Evolutionary conservation across 2,888 invertebrate genomes (phyloP).

Genomic region (Melinaea marsaeus): DNA sequence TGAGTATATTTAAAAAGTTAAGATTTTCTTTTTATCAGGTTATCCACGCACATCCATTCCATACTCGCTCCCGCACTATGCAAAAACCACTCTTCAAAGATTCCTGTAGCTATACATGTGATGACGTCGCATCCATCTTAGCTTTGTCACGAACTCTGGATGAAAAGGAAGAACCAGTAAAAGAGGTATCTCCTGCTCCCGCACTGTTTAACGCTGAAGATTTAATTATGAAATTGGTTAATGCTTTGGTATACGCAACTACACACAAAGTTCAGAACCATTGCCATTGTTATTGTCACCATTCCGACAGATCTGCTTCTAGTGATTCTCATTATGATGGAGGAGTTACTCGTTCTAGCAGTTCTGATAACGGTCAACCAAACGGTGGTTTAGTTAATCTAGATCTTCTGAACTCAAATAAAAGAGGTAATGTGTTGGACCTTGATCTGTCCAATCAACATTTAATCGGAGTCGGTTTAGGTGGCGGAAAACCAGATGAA

Average conservation of each 20-base stretch:
- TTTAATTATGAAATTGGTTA: conserved; percentile 56
- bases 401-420: conserved; percentile 19
- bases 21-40: conserved; percentile 36
- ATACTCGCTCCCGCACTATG: conserved; percentile 27
- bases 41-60: conserved; percentile 37
- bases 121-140: conserved; percentile 35
- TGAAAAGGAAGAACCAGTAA: conserved; percentile 28
- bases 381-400: conserved; percentile 18
- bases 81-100: conserved; percentile 16
- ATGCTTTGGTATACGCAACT: conserved; percentile 54
- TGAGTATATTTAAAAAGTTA: neutral
- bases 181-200: conserved; percentile 5
- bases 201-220: conserved; percentile 43
- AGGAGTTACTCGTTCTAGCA: neutral
- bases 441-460: conserved; percentile 19
- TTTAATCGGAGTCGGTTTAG: conserved; percentile 22
- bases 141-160: conserved; percentile 36
- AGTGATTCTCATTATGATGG: conserved; percentile 8
- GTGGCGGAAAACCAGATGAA: conserved; percentile 9
- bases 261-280: conserved; percentile 36
- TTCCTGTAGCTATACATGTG: conserved; percentile 23
- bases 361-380: conserved; percentile 8
- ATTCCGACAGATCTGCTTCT: conserved; percentile 8
- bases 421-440: conserved; percentile 26
- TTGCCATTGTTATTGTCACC: conserved; percentile 21